phyloP scores from a whole-genome alignment of 2,888 invertebrate genomes.

The Athripsodes cinereus region DNA sequence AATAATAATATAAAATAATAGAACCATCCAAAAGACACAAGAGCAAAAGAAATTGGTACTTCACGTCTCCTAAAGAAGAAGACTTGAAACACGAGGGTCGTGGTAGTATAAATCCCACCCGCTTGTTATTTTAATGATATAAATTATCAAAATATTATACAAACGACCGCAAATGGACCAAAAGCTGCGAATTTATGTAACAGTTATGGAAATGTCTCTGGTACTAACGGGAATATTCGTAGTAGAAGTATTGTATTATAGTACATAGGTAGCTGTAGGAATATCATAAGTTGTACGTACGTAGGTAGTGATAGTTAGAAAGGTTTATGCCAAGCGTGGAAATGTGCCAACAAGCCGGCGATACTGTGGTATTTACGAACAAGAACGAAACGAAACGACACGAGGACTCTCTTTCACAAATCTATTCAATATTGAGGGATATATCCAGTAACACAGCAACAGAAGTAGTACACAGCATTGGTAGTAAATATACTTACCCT shows the following conservation, averaged over 20 bases:
- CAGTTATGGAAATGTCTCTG: slow-evolving; percentile 26
- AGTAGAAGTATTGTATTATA: too few species aligned
- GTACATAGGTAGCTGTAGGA: too few species aligned
- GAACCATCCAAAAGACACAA: too few species aligned
- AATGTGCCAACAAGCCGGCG: slow-evolving; percentile 18
- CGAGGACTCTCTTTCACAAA: slow-evolving; percentile 7
- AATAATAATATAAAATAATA: too few species aligned
- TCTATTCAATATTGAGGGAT: slow-evolving; percentile 14
- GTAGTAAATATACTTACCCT: too few species aligned
- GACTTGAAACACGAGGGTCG: not conserved
- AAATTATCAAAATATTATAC: slow-evolving; percentile 26
- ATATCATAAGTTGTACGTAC: too few species aligned
- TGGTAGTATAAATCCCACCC: slow-evolving; percentile 13
- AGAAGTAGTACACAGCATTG: too few species aligned
- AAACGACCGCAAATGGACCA: slow-evolving; percentile 27
- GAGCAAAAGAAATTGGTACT: too few species aligned
- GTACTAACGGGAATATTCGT: slow-evolving; percentile 23
- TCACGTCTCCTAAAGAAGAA: too few species aligned
- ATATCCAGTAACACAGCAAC: too few species aligned
- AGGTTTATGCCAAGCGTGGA: slow-evolving; percentile 19
- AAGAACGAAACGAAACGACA: too few species aligned
- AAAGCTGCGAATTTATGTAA: slow-evolving; percentile 27
- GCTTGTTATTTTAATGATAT: slow-evolving; percentile 21
- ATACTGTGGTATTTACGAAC: not conserved
- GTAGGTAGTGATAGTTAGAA: too few species aligned